phyloP scores from a whole-genome alignment of 2,113 vertebrate genomes.

The Cyanistes caeruleus region DNA sequence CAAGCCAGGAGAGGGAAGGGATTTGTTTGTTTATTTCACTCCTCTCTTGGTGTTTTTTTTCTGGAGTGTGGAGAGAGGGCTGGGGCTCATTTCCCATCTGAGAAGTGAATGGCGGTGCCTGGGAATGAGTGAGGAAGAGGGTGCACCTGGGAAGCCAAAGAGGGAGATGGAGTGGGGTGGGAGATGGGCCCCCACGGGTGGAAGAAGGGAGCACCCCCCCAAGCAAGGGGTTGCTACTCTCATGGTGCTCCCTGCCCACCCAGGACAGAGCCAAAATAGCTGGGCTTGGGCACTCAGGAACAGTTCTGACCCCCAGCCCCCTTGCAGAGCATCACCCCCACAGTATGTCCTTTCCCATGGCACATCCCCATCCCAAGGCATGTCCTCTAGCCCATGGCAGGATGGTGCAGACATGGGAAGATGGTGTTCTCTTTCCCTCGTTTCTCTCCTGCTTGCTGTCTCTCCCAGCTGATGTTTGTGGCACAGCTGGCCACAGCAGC shows the following conservation, averaged over 20 bases:
- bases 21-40: constrained; percentile 63
- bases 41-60: not conserved
- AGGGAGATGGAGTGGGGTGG: not conserved
- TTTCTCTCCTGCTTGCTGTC: not conserved
- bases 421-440: not conserved
- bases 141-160: not conserved
- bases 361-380: not conserved
- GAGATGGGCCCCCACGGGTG: not conserved
- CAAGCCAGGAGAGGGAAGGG: constrained; percentile 57
- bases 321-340: not conserved
- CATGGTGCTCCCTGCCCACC: accelerated
- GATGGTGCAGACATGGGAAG: not conserved
- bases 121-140: not conserved
- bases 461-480: accelerated
- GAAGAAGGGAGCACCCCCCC: not conserved
- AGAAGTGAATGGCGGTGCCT: not conserved
- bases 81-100: not conserved
- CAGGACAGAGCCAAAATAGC: not conserved
- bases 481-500: not conserved
- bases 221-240: accelerated
- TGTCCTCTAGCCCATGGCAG: not conserved
- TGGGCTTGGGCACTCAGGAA: not conserved
- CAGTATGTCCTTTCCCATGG: not conserved
- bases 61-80: not conserved
- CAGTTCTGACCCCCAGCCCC: not conserved